These are phyloP conservation scores for Diploscapter pachys DNA, from an alignment of 1,140 invertebrate species.

Conservation along the genomic window DNA sequence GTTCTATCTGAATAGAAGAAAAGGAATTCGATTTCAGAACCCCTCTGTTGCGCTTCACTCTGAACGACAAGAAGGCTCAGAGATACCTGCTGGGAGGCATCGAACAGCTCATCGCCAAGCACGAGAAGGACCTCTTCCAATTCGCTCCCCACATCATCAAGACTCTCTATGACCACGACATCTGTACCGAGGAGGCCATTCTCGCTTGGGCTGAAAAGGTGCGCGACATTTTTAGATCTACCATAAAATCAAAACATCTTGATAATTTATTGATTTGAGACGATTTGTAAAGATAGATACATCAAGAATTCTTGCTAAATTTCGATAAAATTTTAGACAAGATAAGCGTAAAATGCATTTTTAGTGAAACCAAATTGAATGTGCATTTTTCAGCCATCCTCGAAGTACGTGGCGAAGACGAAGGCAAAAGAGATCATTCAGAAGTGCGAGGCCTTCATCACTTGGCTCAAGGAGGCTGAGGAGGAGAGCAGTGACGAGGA, in stretches of 20 bases:
- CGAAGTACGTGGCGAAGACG: slow-evolving; percentile 88
- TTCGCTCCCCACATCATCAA: slow-evolving; percentile 87
- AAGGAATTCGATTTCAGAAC: slow-evolving; percentile 33
- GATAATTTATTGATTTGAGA: no score
- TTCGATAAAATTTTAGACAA: slow-evolving; percentile 50
- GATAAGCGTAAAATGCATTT: not conserved
- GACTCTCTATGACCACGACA: slow-evolving; percentile 87
- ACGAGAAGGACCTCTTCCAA: slow-evolving; percentile 71
- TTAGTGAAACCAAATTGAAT: not conserved
- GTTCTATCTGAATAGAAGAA: no score
- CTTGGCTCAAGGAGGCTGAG: slow-evolving; percentile 93
- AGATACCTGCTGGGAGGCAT: slow-evolving; percentile 90
- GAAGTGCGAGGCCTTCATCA: slow-evolving; percentile 85
- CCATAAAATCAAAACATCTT: no score
- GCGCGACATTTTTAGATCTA: no score
- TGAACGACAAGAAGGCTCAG: slow-evolving; percentile 69
- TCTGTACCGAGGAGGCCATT: slow-evolving; percentile 86
- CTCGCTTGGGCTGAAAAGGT: slow-evolving; percentile 91
- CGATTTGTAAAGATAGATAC: no score
- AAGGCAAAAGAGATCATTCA: slow-evolving; percentile 84
- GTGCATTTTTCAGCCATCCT: slow-evolving; percentile 64
- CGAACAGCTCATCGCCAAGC: slow-evolving; percentile 83
- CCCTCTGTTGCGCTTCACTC: slow-evolving; percentile 64
- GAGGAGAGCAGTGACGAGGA: slow-evolving; percentile 64
- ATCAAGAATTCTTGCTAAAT: no score